Evolutionary conservation across 2,888 invertebrate genomes (phyloP).

Genomic region (Iphiclides podalirius): DNA sequence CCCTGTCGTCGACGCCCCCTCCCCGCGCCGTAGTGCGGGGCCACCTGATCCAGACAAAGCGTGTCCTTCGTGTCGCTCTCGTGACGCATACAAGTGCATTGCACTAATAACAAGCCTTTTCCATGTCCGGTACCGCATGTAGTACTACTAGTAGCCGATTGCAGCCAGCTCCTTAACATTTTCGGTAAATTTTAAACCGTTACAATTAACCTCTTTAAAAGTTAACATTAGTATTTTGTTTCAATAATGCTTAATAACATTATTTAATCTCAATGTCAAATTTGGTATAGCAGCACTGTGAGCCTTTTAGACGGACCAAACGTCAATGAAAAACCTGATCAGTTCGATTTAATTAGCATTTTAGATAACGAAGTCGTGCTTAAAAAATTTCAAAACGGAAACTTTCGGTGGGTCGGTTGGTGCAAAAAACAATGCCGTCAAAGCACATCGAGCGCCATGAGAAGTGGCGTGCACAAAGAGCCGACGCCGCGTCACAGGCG

Average conservation of each 20-base stretch:
- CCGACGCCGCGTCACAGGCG: conserved; percentile 29
- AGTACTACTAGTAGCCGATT: neutral
- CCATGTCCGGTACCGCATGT: conserved; percentile 51
- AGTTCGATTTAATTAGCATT: neutral
- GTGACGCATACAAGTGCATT: conserved; percentile 76
- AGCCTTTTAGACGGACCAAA: too few species aligned
- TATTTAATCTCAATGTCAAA: too few species aligned
- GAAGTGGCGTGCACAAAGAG: too few species aligned
- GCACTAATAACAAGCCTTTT: conserved; percentile 70
- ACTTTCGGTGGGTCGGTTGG: conserved; percentile 43
- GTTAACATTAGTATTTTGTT: neutral
- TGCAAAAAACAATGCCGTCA: conserved; percentile 48
- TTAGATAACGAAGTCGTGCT: conserved; percentile 42
- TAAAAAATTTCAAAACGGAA: conserved; percentile 44
- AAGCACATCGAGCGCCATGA: conserved; percentile 30
- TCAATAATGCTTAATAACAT: neutral
- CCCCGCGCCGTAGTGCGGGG: conserved; percentile 42
- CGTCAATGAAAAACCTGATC: neutral
- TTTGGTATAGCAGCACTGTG: too few species aligned
- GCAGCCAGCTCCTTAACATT: neutral
- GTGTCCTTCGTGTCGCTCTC: conserved; percentile 63
- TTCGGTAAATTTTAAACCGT: too few species aligned
- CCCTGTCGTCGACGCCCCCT: too few species aligned
- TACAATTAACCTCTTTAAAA: too few species aligned
- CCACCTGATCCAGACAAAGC: conserved; percentile 77